Percentiles rank a stretch among this genome's conserved stretches.
Evolutionary conservation across 2,888 invertebrate genomes (phyloP).

Genomic region (Dynastes maya): DNA sequence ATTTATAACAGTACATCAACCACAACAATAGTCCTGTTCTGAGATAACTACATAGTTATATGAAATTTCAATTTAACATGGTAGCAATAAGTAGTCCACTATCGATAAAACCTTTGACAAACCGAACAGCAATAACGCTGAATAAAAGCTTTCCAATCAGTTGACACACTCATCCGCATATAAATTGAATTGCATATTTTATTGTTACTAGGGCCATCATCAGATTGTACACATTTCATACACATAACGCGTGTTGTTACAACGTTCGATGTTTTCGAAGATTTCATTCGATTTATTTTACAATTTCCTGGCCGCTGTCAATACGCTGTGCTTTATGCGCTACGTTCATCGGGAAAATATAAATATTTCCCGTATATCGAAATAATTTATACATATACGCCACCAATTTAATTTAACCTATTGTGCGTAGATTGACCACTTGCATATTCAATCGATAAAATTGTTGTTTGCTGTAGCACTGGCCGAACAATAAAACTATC

Average conservation of each 20-base stretch:
- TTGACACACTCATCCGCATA: too few species aligned
- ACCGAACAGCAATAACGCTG: neutral
- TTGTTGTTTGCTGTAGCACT: neutral
- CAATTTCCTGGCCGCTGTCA: conserved; percentile 15
- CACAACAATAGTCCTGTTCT: too few species aligned
- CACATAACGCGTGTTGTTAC: neutral
- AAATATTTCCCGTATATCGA: neutral
- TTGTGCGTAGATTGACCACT: neutral
- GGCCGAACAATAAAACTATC: neutral
- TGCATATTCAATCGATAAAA: neutral
- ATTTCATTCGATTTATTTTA: neutral
- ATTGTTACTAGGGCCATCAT: too few species aligned
- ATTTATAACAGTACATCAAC: too few species aligned
- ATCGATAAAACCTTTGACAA: neutral
- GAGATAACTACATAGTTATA: neutral
- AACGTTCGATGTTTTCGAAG: neutral
- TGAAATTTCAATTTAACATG: neutral
- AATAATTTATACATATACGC: neutral
- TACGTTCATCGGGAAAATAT: neutral
- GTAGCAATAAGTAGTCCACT: neutral
- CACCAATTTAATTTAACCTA: neutral
- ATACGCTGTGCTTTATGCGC: neutral
- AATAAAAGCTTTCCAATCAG: neutral
- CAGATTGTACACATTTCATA: too few species aligned
- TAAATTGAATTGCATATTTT: too few species aligned